Base-by-base conservation (phyloP, 2,113 vertebrate genomes). In the Periophthalmodon schlosseri region DNA sequence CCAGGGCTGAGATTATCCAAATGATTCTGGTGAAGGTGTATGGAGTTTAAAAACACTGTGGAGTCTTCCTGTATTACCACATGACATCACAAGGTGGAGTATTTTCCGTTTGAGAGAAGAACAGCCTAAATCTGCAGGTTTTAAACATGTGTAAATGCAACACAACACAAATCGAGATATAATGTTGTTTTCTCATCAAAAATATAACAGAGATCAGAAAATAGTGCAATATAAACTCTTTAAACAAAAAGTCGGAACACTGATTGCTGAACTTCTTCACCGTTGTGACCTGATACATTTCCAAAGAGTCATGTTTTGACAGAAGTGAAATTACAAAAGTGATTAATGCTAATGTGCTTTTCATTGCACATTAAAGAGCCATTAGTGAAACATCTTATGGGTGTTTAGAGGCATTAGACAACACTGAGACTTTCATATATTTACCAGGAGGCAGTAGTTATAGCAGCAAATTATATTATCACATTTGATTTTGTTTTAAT, bases 391-490 rank as follows among this genome's bases (percentile, higher is more conserved):
- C 63, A 65, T 65, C 63, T 65, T 39, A 13, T 36, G 34, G 15
- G 34, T 44, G 34, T 65, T 65, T n/a, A 13, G 33, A 65, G 63
- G 63, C 63, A 44, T 65, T 44, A 65, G 34, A 65, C 63, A 44
- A 65, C 63, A 76, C 71, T 70, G 60, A 65, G 50, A 46, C 71
- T 21, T 39, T 12, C n/a, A 44, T 44, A 39, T 65, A 3, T 65
- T 65, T 12, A 36, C 36, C 61, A n/a, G 34, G 61, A 21, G 16
- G 63, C 16, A 21, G 34, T 21, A 21, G 34, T 65, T 44, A 65
- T 39, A 39, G 0, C 14, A 2, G 28, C 16, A 7, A 16, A 6
- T 28, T 5, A 15, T 63, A 5, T 34, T 63, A 63, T 63, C 10
- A 34, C 5, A 34, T 63, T 14, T 28, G 13, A 61, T 61, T 15